phyloP scores from a whole-genome alignment of 1,140 invertebrate species.

The Drosophila ercepeae region DNA sequence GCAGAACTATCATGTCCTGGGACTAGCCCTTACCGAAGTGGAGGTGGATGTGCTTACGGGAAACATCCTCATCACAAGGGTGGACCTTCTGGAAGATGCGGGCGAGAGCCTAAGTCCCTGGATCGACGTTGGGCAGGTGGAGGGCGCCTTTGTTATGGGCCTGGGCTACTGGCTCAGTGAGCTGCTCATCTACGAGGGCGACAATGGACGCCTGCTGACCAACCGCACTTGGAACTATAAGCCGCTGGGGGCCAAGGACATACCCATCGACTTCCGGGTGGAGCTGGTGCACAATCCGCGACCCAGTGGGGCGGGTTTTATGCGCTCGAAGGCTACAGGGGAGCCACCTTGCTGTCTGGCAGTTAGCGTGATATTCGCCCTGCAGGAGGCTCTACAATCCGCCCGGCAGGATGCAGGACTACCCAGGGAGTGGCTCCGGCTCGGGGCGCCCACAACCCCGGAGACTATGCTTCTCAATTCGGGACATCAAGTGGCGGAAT shows the following conservation, averaged over 20 bases:
- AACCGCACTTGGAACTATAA: constrained; percentile 94
- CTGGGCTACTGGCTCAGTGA: constrained; percentile 92
- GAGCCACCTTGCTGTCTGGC: constrained; percentile 91
- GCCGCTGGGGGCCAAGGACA: constrained; percentile 92
- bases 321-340: constrained; percentile 92
- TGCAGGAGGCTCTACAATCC: constrained; percentile 89
- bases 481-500: constrained; percentile 59
- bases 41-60: constrained; percentile 93
- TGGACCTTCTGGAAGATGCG: constrained; percentile 91
- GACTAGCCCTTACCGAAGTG: constrained; percentile 87
- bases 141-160: constrained; percentile 95
- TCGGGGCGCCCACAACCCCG: constrained; percentile 84
- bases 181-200: constrained; percentile 87
- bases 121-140: constrained; percentile 94
- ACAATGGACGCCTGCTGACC: constrained; percentile 86
- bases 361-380: constrained; percentile 88
- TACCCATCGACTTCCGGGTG: constrained; percentile 93
- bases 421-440: constrained; percentile 84
- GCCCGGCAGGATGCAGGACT: constrained; percentile 87
- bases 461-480: constrained; percentile 83
- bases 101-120: constrained; percentile 90
- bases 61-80: constrained; percentile 87
- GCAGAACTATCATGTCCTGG: constrained; percentile 87
- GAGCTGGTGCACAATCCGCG: constrained; percentile 86
- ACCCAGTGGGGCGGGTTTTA: constrained; percentile 88